phyloP scores from a whole-genome alignment of 2,888 invertebrate species.

The Lasioglossum villosulum region DNA sequence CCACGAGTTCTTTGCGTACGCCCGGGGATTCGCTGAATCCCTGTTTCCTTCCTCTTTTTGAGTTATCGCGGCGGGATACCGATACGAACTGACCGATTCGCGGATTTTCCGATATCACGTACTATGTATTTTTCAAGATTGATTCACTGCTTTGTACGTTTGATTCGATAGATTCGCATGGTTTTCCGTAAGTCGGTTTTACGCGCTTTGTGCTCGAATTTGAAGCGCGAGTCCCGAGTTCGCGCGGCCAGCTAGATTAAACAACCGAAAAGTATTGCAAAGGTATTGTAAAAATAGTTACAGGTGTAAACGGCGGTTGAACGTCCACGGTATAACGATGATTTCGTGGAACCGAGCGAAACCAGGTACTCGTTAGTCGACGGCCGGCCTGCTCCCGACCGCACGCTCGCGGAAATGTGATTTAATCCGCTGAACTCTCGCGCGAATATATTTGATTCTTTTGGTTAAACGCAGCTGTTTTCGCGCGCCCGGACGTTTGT shows the following conservation, averaged over 20 bases:
- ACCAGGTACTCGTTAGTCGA: conserved; percentile 7
- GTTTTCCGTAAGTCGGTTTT: neutral
- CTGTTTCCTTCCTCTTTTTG: neutral
- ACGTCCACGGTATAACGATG: neutral
- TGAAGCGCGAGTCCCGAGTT: no score
- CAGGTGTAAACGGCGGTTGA: neutral
- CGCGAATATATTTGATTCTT: conserved; percentile 19
- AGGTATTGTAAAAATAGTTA: neutral
- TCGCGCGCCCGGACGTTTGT: neutral
- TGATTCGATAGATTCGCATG: neutral
- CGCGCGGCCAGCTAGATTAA: no score
- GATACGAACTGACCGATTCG: neutral
- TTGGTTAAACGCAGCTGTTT: conserved; percentile 10
- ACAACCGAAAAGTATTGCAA: neutral
- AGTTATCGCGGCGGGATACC: neutral
- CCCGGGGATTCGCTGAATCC: neutral
- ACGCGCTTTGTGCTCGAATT: no score
- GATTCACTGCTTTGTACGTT: neutral
- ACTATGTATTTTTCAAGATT: neutral
- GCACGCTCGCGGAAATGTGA: conserved; percentile 9
- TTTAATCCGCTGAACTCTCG: conserved; percentile 6
- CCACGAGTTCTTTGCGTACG: conserved; percentile 19
- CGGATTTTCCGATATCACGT: neutral
- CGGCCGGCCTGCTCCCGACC: neutral
- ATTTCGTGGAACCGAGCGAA: neutral